Conservation (phyloP, 2,888 invertebrate genomes). For the Athalia cordata region DNA sequence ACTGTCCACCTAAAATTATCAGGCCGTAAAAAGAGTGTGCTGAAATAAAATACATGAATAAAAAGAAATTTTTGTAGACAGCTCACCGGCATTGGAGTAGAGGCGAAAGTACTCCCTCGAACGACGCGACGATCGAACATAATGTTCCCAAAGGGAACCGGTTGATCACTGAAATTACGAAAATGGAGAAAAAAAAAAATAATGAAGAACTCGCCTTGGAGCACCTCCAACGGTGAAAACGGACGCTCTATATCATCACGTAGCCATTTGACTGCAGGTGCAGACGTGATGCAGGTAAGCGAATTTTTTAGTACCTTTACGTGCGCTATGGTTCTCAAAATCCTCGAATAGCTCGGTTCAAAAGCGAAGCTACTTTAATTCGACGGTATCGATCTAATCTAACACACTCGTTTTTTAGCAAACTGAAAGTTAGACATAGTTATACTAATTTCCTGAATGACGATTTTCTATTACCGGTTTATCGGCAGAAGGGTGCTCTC, state of each 20-base stretch:
- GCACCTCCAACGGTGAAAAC: neutral
- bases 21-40: neutral
- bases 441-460: conserved; percentile 32
- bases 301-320: neutral
- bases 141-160: conserved; percentile 83
- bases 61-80: neutral
- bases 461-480: conserved; percentile 51
- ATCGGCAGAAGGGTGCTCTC: conserved; percentile 62
- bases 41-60: neutral
- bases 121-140: conserved; percentile 93
- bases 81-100: conserved; percentile 68
- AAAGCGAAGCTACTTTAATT: neutral
- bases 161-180: conserved; percentile 73
- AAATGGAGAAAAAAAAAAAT: conserved; percentile 35
- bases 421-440: conserved; percentile 28
- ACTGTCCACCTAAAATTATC: conserved; percentile 69
- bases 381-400: conserved; percentile 17
- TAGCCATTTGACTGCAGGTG: conserved; percentile 13
- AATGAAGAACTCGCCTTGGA: neutral
- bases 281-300: conserved; percentile 2
- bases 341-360: conserved; percentile 7
- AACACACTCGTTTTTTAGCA: conserved; percentile 36
- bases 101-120: conserved; percentile 87
- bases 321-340: neutral
- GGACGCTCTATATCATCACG: conserved; percentile 11